phyloP scores from a whole-genome alignment of 2,113 vertebrate genomes.

The Pluvialis apricaria region DNA sequence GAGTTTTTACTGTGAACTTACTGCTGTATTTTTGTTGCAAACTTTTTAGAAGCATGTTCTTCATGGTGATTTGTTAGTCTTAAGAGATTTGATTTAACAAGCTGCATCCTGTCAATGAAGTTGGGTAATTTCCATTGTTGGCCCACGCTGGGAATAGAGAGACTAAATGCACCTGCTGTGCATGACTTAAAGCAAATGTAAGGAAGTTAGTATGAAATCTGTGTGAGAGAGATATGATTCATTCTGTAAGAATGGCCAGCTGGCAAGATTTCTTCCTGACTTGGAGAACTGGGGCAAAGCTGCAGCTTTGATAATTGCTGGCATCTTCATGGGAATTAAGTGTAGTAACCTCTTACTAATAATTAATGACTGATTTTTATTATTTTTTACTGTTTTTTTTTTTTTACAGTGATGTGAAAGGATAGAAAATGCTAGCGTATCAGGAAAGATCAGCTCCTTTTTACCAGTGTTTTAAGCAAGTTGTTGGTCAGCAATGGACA shows the following conservation, averaged over 20 bases:
- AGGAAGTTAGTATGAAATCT: slow-evolving; percentile 88
- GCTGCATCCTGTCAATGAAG: slow-evolving; percentile 89
- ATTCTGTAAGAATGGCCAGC: slow-evolving; percentile 79
- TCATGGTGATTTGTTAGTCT: slow-evolving; percentile 73
- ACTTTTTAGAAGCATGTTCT: slow-evolving; percentile 56
- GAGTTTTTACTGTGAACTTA: slow-evolving; percentile 34
- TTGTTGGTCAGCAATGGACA: not conserved
- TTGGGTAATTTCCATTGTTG: slow-evolving; percentile 85
- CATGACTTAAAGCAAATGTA: slow-evolving; percentile 82
- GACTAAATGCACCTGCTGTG: slow-evolving; percentile 91
- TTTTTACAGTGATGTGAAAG: not conserved
- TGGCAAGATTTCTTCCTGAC: slow-evolving; percentile 77
- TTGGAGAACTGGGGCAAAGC: slow-evolving; percentile 69
- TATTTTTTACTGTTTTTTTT: not conserved
- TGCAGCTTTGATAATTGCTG: slow-evolving; percentile 66
- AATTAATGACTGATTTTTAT: slow-evolving; percentile 16
- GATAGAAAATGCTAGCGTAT: not conserved
- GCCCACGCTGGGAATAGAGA: slow-evolving; percentile 82
- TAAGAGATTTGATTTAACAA: slow-evolving; percentile 83
- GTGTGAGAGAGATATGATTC: slow-evolving; percentile 87
- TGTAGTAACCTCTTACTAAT: slow-evolving; percentile 55
- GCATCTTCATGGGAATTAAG: slow-evolving; percentile 61
- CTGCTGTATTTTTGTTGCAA: slow-evolving; percentile 53
- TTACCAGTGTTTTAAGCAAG: not conserved
- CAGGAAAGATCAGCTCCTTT: not conserved